phyloP scores from a whole-genome alignment of 2,888 invertebrate species.

The Tachystola acroxantha region DNA sequence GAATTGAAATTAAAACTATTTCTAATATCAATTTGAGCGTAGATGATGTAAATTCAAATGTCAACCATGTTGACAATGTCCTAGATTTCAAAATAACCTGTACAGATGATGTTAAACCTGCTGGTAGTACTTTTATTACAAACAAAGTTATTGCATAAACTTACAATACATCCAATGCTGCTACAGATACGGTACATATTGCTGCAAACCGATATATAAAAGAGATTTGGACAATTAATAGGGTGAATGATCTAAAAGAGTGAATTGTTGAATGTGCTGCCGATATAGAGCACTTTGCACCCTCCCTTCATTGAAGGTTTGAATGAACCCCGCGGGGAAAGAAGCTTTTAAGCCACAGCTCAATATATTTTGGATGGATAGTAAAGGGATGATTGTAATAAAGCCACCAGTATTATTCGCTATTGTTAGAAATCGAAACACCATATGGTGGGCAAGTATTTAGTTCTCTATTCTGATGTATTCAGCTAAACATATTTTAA shows the following conservation, averaged over 20 bases:
- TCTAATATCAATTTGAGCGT: neutral
- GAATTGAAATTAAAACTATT: conserved; percentile 17
- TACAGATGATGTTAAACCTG: conserved; percentile 26
- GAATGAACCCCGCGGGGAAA: neutral
- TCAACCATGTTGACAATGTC: conserved; percentile 11
- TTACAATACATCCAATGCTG: conserved; percentile 6
- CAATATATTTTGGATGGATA: conserved; percentile 9
- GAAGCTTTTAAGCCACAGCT: neutral
- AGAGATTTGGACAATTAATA: conserved; percentile 60
- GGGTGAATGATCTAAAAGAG: conserved; percentile 65
- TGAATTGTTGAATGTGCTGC: conserved; percentile 24
- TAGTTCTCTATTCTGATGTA: conserved; percentile 46
- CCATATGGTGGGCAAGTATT: conserved; percentile 66
- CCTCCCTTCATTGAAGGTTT: neutral
- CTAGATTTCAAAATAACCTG: conserved; percentile 24
- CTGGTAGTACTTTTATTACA: conserved; percentile 45
- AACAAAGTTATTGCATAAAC: conserved; percentile 44
- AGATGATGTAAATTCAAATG: conserved; percentile 14
- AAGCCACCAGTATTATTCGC: conserved; percentile 37
- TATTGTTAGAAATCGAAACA: conserved; percentile 52
- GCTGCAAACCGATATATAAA: conserved; percentile 23
- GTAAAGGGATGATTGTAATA: conserved; percentile 61
- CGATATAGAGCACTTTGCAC: neutral
- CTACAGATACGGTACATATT: conserved; percentile 26
- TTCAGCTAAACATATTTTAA: conserved; percentile 65